Base-by-base conservation (phyloP, 1,140 invertebrate species). In the Drosophila bocki region DNA sequence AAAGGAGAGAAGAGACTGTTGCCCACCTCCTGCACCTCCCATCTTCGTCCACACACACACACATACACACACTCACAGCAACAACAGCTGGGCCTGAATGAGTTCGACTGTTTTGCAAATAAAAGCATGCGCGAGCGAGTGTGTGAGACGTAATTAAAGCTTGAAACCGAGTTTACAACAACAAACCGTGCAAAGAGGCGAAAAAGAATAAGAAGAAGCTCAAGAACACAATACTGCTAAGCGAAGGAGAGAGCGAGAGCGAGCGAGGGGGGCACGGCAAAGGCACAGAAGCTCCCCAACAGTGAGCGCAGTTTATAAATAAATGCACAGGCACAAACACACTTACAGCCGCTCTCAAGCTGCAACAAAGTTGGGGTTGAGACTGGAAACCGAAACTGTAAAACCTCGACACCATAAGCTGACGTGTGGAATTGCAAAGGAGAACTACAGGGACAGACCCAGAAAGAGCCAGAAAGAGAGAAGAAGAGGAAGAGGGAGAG, bases 111-210 rank as follows among this genome's bases (percentile, higher is more conserved):
- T 87, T 86, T 87, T 87, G 67, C 60, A 63, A 60, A 54, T 64
- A 60, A 56, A 56, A 39, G 53, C 64, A 48, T n/a, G 15, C 3
- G 42, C 39, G 33, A 62, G 48, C 56, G 57, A 58, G 48, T 67
- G 47, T 76, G 68, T 84, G 79, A 82, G 72, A 64, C 83, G 84
- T 91, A 90, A 90, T 90, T 90, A 90, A 90, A 90, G 85, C 86
- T 90, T 90, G 82, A 90, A 90, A 90, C 85, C 86, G 85, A 90
- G 85, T 90, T 90, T 90, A 90, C 86, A 90, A 90, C 79, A 90
- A 90, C 86, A 90, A 90, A 69, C 82, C 62, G 57, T 56, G 19
- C 60, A 50, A 72, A 61, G 67, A 61, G 53, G 19, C 39, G 57
- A 54, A 53, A 53, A 75, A 62, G 76, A 62, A 63, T 56, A 54